Conservation (phyloP, 2,797 vertebrate genomes). For the Triplophysa bombifrons region DNA sequence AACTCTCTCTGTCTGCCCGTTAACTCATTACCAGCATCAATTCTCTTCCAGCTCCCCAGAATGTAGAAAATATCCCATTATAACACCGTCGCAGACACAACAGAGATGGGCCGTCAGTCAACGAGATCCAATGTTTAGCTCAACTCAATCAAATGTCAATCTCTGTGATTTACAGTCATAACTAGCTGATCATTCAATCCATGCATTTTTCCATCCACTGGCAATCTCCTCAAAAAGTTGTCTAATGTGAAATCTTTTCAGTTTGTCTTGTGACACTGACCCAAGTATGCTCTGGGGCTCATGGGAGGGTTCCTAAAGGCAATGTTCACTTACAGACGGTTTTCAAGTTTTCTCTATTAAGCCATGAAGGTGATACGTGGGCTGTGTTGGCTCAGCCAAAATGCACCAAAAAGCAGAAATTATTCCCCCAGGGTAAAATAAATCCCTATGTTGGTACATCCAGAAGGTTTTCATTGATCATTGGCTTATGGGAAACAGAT, state of each 20-base stretch:
- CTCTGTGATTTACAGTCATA: not conserved
- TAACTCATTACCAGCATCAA: slow-evolving; percentile 55
- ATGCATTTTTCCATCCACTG: not conserved
- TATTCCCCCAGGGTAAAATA: slow-evolving; percentile 45
- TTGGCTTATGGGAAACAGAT: not conserved
- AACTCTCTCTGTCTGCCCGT: slow-evolving; percentile 47
- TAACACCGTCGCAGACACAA: not conserved
- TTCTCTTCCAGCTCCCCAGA: slow-evolving; percentile 34
- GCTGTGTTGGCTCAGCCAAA: slow-evolving; percentile 49
- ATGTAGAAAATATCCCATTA: slow-evolving; percentile 20
- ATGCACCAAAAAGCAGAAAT: slow-evolving; percentile 54
- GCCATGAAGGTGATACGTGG: slow-evolving; percentile 57
- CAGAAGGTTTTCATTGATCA: not conserved
- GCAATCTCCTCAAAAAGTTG: not conserved
- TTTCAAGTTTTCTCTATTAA: slow-evolving; percentile 51
- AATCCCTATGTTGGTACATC: slow-evolving; percentile 43
- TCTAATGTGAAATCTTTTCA: not conserved
- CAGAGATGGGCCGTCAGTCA: not conserved
- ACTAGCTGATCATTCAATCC: not conserved
- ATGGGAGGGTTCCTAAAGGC: slow-evolving; percentile 40
- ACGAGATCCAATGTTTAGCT: slow-evolving; percentile 13
- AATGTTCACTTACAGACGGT: slow-evolving; percentile 54
- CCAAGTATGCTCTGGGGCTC: slow-evolving; percentile 20
- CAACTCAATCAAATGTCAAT: slow-evolving; percentile 16
- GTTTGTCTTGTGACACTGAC: slow-evolving; percentile 38